phyloP scores from a whole-genome alignment of 1,140 invertebrate genomes.

The Drosophila sucinea region DNA sequence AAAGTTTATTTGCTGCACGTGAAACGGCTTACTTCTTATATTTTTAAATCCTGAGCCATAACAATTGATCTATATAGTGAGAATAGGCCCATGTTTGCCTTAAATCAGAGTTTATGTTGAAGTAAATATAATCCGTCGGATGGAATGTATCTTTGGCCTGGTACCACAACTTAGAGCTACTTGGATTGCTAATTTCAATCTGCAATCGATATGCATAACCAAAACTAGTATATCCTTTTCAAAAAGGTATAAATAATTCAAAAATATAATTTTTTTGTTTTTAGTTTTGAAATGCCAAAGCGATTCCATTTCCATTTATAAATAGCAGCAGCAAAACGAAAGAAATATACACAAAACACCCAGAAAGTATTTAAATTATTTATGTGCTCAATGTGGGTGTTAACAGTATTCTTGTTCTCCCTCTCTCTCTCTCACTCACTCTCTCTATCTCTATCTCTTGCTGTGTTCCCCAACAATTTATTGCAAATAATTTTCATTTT shows the following conservation, averaged over 20 bases:
- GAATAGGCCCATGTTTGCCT: too few species aligned
- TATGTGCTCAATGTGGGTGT: conserved; percentile 72
- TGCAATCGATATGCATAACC: conserved; percentile 5
- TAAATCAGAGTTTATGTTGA: too few species aligned
- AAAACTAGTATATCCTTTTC: background rate
- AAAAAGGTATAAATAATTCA: conserved; percentile 5
- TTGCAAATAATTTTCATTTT: conserved; percentile 64
- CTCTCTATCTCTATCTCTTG: background rate
- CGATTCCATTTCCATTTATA: conserved; percentile 34
- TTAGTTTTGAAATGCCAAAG: background rate
- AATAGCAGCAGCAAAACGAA: conserved; percentile 38
- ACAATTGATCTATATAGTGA: too few species aligned
- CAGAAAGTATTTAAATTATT: conserved; percentile 76
- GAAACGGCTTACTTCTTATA: too few species aligned
- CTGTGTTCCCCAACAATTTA: conserved; percentile 45
- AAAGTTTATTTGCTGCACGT: too few species aligned
- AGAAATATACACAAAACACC: conserved; percentile 43
- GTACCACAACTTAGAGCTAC: too few species aligned
- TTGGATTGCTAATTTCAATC: conserved; percentile 14
- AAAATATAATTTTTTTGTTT: background rate
- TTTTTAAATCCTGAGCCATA: too few species aligned
- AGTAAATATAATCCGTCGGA: too few species aligned
- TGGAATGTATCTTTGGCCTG: too few species aligned
- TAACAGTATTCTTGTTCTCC: conserved; percentile 53
- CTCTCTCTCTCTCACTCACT: background rate